These are phyloP conservation scores for Solenodon paradoxus DNA, from an alignment of 2,113 vertebrate genomes.

Conservation along the genomic window DNA sequence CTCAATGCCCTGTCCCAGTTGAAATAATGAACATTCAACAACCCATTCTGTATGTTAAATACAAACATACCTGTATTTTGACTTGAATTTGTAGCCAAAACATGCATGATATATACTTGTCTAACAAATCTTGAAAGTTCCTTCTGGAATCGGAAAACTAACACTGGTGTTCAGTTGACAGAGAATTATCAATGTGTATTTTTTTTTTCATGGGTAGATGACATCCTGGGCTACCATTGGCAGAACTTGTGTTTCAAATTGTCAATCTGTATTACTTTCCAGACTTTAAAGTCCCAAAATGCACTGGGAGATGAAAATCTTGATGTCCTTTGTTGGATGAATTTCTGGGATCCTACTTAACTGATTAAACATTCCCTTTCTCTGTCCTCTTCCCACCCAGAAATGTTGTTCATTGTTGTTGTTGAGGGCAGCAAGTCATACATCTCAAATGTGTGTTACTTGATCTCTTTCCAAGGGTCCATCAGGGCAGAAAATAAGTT, in stretches of 20 bases:
- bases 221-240: not conserved
- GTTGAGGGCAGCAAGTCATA: not conserved
- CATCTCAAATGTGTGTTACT: not conserved
- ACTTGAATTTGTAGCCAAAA: not conserved
- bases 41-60: not conserved
- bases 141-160: not conserved
- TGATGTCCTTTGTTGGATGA: not conserved
- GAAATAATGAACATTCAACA: not conserved
- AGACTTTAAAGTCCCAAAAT: not conserved
- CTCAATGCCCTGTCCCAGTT: accelerated
- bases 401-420: not conserved
- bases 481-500: not conserved
- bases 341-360: not conserved
- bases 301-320: not conserved
- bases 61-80: not conserved
- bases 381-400: not conserved
- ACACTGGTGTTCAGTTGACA: not conserved
- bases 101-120: not conserved
- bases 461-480: not conserved
- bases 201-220: not conserved
- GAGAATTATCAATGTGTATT: not conserved
- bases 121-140: not conserved
- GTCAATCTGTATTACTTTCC: not conserved
- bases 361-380: not conserved
- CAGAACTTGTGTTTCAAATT: not conserved